Evolutionary conservation across 2,888 invertebrate genomes (phyloP).

Genomic region (Frankliniella intonsa): DNA sequence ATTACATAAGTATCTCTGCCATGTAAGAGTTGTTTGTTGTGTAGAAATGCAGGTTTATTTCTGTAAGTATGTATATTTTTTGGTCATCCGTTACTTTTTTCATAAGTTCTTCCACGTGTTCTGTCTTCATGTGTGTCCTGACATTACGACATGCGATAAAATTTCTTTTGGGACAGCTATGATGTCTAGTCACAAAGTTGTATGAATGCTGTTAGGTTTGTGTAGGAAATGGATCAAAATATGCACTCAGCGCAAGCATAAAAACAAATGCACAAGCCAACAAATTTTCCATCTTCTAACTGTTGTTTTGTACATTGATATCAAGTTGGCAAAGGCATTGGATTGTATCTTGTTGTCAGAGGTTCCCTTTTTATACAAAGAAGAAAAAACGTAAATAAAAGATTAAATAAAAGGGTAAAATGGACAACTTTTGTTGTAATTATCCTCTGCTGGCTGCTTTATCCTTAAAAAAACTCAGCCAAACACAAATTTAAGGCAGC

Average conservation of each 20-base stretch:
- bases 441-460: neutral
- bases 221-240: neutral
- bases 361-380: neutral
- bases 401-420: neutral
- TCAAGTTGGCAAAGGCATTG: neutral
- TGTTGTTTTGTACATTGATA: constrained; percentile 5
- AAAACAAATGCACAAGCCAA: neutral
- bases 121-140: constrained; percentile 8
- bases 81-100: neutral
- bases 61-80: neutral
- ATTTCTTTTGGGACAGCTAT: constrained; percentile 4
- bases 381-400: neutral
- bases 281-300: neutral
- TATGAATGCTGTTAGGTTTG: constrained; percentile 25
- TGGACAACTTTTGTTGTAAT: neutral
- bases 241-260: neutral
- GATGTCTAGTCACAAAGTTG: constrained; percentile 24
- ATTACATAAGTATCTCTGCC: neutral
- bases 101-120: constrained; percentile 7
- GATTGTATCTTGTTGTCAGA: constrained; percentile 14
- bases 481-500: no score
- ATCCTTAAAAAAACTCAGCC: no score
- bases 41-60: neutral
- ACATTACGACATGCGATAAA: neutral
- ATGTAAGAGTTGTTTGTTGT: constrained; percentile 1